Conservation (phyloP, 1,140 invertebrate species). For the Drosophila teissieri region DNA sequence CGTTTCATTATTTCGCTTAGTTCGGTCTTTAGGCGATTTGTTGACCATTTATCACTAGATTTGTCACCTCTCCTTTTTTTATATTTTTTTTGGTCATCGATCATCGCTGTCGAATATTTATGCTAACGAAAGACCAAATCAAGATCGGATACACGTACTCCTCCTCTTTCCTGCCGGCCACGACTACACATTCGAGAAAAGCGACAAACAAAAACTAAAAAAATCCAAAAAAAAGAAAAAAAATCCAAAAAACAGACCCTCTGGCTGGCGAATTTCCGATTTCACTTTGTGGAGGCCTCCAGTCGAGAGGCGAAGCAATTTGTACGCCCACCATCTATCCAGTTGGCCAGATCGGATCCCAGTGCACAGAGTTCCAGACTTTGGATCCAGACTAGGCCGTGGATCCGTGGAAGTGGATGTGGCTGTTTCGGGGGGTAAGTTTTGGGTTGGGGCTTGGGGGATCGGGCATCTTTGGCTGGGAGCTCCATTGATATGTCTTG, state of each 20-base stretch:
- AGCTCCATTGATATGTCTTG: conserved; percentile 68
- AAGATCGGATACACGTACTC: conserved; percentile 23
- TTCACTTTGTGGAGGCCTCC: conserved; percentile 61
- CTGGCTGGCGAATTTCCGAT: conserved; percentile 63
- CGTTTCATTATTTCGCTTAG: conserved; percentile 9
- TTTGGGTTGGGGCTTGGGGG: neutral
- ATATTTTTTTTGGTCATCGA: conserved; percentile 43
- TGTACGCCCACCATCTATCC: conserved; percentile 62
- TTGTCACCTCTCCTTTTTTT: conserved; percentile 22
- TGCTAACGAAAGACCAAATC: conserved; percentile 47
- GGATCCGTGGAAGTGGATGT: neutral
- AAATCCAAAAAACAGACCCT: conserved; percentile 26
- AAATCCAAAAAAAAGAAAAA: conserved; percentile 24
- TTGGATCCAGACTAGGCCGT: conserved; percentile 6
- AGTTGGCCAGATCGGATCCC: conserved; percentile 19
- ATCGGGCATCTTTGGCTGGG: conserved; percentile 6
- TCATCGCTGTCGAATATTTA: conserved; percentile 40
- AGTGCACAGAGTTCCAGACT: neutral
- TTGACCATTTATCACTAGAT: conserved; percentile 22
- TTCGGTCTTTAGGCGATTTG: conserved; percentile 19
- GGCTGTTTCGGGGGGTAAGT: neutral
- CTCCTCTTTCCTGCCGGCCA: conserved; percentile 29
- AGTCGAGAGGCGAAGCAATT: conserved; percentile 61
- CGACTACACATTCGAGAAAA: conserved; percentile 16
- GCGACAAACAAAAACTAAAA: neutral